Base-by-base conservation (phyloP, 1,140 invertebrate species). In the Venustaconcha ellipsiformis region DNA sequence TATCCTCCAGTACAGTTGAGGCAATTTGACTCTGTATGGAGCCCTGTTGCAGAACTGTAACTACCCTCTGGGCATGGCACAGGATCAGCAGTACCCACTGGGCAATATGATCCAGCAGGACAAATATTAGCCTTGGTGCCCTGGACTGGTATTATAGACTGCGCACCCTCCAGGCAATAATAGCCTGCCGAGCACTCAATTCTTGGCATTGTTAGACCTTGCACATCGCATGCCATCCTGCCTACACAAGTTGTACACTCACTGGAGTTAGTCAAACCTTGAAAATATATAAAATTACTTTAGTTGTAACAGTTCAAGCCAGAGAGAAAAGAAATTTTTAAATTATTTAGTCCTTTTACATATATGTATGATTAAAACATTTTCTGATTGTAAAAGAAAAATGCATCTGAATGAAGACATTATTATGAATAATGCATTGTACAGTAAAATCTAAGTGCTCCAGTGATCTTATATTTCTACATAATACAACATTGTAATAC, bases 151-250 rank as follows among this genome's bases (percentile, higher is more conserved):
- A 86, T 86, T 14, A 82, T 88, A 8, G 83, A 82, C 60, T 80
- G 74, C 14, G 87, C 85, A 37, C 82, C 80, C 14, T 72, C 70
- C 23, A 80, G 70, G 76, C 87, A 89, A 80, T 74, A 89, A 76
- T 89, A 88, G 0, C 88, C 88, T n/a, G 84, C 72, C 23, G 82
- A 74, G 72, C 87, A 89, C n/a, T 81, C 82, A 55, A 81, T 75
- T 62, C 85, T 72, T 11, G 88, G 88, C 64, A 79, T 80, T 15
- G 82, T 82, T 55, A 89, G 77, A 15, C 87, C 88, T 20, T 69
- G 70, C 57, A 80, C 76, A 70, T 89, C 88, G 84, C 88, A 89
- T 0, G 88, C 87, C 85, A 86, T 85, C 0, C 85, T 84, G 18
- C 88, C 87, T 30, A 82, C 77, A 83, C 88, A 89, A 1, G 79